These are phyloP conservation scores for Cynoglossus semilaevis DNA, from an alignment of 2,113 vertebrate genomes.

Conservation along the genomic window DNA sequence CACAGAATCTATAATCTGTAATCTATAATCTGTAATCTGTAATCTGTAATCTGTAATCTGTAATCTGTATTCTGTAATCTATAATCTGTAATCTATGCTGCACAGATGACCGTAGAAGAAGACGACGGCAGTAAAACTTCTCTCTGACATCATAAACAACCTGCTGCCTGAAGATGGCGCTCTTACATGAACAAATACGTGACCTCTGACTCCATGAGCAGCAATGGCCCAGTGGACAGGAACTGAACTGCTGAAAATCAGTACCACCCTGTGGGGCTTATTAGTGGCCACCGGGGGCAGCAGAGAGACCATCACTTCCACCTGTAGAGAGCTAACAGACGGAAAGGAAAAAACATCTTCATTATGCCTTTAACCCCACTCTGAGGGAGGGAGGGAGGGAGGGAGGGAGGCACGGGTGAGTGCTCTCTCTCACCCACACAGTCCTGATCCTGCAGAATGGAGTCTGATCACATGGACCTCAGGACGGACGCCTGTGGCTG, in stretches of 20 bases:
- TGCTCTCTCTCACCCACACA: slow-evolving; percentile 64
- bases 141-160: no score
- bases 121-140: no score
- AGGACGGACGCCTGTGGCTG: neutral
- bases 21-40: no score
- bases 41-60: no score
- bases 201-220: slow-evolving; percentile 63
- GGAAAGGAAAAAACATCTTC: neutral
- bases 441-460: slow-evolving; percentile 66
- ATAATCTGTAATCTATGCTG: no score
- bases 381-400: no score
- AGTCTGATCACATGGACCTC: slow-evolving; percentile 78
- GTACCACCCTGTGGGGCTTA: slow-evolving; percentile 53
- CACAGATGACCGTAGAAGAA: no score
- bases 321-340: slow-evolving; percentile 56
- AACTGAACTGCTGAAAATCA: slow-evolving; percentile 75
- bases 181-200: slow-evolving; percentile 64
- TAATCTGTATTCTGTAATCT: no score
- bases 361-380: no score
- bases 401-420: neutral
- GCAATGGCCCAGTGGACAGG: slow-evolving; percentile 74
- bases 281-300: slow-evolving; percentile 49
- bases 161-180: neutral
- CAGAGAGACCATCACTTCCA: slow-evolving; percentile 73
- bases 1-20: no score